Base-by-base conservation (phyloP, 2,888 invertebrate species). In the Brachypterus glaber region DNA sequence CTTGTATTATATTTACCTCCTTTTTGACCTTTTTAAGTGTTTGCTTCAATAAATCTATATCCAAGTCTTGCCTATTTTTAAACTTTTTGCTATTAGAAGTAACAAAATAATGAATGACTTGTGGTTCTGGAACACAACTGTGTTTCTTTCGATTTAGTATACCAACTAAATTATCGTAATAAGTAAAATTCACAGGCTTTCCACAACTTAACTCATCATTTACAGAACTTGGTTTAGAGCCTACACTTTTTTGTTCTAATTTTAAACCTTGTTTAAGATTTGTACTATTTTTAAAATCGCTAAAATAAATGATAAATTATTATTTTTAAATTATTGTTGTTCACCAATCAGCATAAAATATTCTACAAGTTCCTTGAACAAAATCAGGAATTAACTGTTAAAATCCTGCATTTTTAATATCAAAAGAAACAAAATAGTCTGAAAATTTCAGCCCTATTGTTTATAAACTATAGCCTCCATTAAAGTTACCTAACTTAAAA, bases 151-250 rank as follows among this genome's bases (percentile, higher is more conserved):
- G 71, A 55, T 86, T 78, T n/a, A 83, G 79, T 21, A 91, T 82
- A 12, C 90, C 90, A 35, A 85, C 79, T 42, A 90, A 69, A 63
- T 87, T 87, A 63, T 91, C 91, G 65, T 88, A 90, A 61, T 85
- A 85, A 3, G 90, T 90, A 59, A 81, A 84, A 66, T 90, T 89
- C 2, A 85, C 87, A 37, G 85, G 78, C 66, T 84, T 84, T 3
- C 87, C 87, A 64, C 88, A 88, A 58, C 86, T 85, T 52, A 86
- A 69, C 46, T 76, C 71, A 55, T 82, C 78, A 54, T 80, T 79
- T 32, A 49, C 46, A 73, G 74, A 13, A n/a, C n/a, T n/a, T n/a
- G n/a, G n/a, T 30, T 46, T 26, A 31, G 24, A 41, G 30, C 40
- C 45, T 24, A 37, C 32, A 37, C 41, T 40, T 29, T 44, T 44